These are phyloP conservation scores for Anadara kagoshimensis DNA, from an alignment of 1,140 invertebrate species.

Conservation along the genomic window DNA sequence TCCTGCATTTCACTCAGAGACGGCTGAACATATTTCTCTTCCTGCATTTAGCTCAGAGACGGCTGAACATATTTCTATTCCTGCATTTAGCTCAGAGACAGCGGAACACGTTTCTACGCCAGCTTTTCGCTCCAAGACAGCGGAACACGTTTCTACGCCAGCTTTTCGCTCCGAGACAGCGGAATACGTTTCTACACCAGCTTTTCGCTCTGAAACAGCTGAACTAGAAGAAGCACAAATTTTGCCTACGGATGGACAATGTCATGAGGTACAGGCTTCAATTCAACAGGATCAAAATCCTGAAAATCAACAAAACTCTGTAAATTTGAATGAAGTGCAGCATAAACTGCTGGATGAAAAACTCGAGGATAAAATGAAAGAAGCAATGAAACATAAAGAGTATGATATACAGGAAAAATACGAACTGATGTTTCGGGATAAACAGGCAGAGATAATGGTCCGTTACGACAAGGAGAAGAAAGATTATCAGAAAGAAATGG, in stretches of 20 bases:
- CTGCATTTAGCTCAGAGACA: not conserved
- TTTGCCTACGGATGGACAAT: too few relatives aligned
- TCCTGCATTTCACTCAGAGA: too few relatives aligned
- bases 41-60: too few relatives aligned
- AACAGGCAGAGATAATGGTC: slow-evolving; percentile 41
- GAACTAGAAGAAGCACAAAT: too few relatives aligned
- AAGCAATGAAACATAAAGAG: slow-evolving; percentile 38
- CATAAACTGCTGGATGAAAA: slow-evolving; percentile 4
- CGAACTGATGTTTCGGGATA: slow-evolving; percentile 35
- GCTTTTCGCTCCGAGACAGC: too few relatives aligned
- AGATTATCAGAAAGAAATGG: slow-evolving; percentile 45
- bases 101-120: too few relatives aligned
- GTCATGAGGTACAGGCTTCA: too few relatives aligned
- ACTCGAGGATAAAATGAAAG: slow-evolving; percentile 23
- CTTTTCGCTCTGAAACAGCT: too few relatives aligned
- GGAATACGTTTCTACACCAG: too few relatives aligned
- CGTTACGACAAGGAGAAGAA: slow-evolving; percentile 46
- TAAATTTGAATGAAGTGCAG: not conserved
- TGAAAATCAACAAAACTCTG: not conserved
- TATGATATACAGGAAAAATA: slow-evolving; percentile 53
- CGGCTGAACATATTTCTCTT: too few relatives aligned
- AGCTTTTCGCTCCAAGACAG: not conserved
- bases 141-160: too few relatives aligned
- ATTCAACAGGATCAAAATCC: too few relatives aligned
- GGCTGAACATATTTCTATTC: not conserved